Evolutionary conservation across 1,140 invertebrate genomes (phyloP), one percentile per base, ranked within the genome.

Genomic region (Drosophila persimilis): DNA sequence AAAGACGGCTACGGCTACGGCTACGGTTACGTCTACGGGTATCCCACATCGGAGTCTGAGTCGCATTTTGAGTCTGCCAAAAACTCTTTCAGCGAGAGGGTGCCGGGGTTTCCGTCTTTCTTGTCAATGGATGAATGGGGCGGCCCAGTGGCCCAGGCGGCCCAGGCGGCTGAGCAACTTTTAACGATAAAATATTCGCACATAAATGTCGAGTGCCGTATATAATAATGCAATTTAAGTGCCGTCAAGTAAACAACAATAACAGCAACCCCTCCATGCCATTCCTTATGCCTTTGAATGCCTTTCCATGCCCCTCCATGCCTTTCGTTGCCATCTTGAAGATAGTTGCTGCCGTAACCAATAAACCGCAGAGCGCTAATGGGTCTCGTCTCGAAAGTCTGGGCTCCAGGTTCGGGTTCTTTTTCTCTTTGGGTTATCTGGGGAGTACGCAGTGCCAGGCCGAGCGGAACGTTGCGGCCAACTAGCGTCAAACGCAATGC

Each of bases 301-400:
- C 24, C 24, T 26, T 5, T 26, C 24, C 20, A 35, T 35, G 8
- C 31, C 31, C 3, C 9, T 35, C 31, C 31, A 35, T 35, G 31
- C 41, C 20, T 43, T 45, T 56, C 6, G 35, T 48, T 48, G 60
- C 60, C 63, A 26, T 70, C 66, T 69, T 44, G 51, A 17, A 69
- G 63, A 67, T 75, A 67, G 55, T 66, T 63, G 69, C 63, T 72
- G 69, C 81, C 65, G 77, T 85, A 69, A 77, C 78, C 83, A 75
- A 88, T 86, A 86, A 88, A 70, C 83, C 83, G 83, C 81, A 83
- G 52, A 71, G 73, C 81, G 77, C 81, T 88, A 86, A 88, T 88
- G 73, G 73, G 47, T 26, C 24, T 26, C 24, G 24, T 46, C 29
- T 60, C 35, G 52, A 50, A n/a, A 35, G 51, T 26, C 47, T 39